Conservation (phyloP, 1,140 invertebrate species). For the Campoletis sonorensis region DNA sequence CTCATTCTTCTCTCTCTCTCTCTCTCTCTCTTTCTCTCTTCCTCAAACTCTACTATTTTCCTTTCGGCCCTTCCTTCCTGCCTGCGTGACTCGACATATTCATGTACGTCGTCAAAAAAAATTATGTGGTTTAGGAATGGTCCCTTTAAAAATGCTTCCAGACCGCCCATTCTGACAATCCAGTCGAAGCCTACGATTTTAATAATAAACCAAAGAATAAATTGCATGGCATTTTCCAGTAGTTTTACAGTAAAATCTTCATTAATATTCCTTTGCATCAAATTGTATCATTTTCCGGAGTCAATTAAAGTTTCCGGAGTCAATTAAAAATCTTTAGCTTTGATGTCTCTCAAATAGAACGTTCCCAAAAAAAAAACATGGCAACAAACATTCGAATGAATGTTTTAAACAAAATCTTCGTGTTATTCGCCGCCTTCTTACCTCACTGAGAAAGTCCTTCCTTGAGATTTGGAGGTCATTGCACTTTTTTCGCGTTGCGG, state of each 20-base stretch:
- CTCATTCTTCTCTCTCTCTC: neutral
- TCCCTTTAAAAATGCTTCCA: neutral
- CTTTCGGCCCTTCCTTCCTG: constrained; percentile 19
- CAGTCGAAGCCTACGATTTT: neutral
- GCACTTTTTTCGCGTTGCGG: constrained; percentile 64
- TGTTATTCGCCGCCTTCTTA: constrained; percentile 55
- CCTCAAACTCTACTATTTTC: neutral
- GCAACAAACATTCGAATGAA: too few species aligned
- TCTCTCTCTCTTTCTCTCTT: neutral
- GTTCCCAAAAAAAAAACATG: too few species aligned
- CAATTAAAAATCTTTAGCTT: too few species aligned
- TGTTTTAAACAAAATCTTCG: too few species aligned
- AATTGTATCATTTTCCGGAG: too few species aligned
- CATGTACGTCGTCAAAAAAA: neutral
- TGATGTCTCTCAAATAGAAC: too few species aligned
- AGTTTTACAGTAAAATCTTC: too few species aligned
- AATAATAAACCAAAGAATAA: too few species aligned
- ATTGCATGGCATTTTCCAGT: too few species aligned
- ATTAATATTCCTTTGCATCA: too few species aligned
- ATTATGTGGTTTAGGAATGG: neutral
- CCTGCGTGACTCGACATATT: constrained; percentile 11
- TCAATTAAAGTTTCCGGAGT: too few species aligned
- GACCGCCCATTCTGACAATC: neutral
- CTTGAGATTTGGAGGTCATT: constrained; percentile 74
- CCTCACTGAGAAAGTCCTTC: constrained; percentile 72